Evolutionary conservation across 2,797 vertebrate species (phyloP).

Genomic region (Peromyscus aztecus): DNA sequence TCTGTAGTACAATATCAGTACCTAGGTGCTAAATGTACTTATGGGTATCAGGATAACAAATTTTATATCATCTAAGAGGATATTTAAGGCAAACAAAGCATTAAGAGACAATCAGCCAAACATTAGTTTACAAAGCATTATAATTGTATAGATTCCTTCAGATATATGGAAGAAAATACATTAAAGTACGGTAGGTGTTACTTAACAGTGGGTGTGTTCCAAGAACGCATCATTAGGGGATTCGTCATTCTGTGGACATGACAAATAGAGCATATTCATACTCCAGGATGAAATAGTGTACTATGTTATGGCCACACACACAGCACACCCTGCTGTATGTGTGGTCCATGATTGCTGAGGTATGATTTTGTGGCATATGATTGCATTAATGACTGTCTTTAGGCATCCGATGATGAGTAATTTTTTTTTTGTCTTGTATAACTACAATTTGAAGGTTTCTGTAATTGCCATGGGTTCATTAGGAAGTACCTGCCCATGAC

Average conservation of each 20-base stretch:
- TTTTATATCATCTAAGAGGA: not conserved
- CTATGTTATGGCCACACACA: no score
- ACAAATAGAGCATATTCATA: not conserved
- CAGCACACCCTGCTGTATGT: not conserved
- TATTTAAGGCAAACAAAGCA: not conserved
- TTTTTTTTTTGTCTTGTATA: slow-evolving; percentile 1
- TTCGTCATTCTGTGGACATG: not conserved
- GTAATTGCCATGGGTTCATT: not conserved
- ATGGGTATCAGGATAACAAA: not conserved
- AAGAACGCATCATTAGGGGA: not conserved
- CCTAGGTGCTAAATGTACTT: not conserved
- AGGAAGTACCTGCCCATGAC: not conserved
- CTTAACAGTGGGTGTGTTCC: not conserved
- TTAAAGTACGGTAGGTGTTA: not conserved
- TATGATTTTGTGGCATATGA: no score
- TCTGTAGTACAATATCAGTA: not conserved
- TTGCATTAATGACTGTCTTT: not conserved
- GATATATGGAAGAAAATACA: not conserved
- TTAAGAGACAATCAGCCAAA: not conserved
- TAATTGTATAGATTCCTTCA: not conserved
- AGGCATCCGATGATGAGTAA: not conserved
- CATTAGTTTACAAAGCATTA: not conserved
- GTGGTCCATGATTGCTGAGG: not conserved
- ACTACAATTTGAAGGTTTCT: not conserved
- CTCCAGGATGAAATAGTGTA: not conserved